phyloP scores from a whole-genome alignment of 2,113 vertebrate genomes.

The Spheniscus mendiculus region DNA sequence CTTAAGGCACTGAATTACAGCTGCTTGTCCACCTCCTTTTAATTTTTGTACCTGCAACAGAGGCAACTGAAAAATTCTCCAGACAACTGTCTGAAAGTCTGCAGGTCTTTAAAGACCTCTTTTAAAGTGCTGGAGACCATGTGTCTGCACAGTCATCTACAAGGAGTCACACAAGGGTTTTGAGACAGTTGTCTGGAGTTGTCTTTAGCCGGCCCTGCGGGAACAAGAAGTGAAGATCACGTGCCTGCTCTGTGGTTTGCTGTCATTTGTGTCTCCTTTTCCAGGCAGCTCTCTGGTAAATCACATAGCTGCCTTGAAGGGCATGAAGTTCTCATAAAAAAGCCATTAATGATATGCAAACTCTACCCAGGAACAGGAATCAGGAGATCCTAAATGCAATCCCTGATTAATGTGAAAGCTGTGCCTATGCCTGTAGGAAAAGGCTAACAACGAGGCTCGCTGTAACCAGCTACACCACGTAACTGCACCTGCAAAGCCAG shows the following conservation, averaged over 20 bases:
- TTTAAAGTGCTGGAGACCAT: neutral
- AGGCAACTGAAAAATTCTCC: neutral
- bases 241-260: neutral
- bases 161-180: neutral
- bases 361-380: neutral
- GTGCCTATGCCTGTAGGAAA: neutral
- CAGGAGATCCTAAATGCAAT: neutral
- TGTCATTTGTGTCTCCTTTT: neutral
- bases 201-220: neutral
- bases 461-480: neutral
- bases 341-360: neutral
- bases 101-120: neutral
- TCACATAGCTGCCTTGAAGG: neutral
- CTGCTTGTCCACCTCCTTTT: neutral
- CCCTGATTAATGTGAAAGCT: neutral
- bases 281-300: neutral
- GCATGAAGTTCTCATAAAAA: neutral
- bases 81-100: neutral
- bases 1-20: neutral
- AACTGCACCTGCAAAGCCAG: neutral
- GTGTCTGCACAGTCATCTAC: neutral
- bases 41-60: neutral
- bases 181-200: neutral
- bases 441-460: neutral
- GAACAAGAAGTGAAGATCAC: neutral